Conservation (phyloP, 2,888 invertebrate species). For the Phyllotreta striolata region DNA sequence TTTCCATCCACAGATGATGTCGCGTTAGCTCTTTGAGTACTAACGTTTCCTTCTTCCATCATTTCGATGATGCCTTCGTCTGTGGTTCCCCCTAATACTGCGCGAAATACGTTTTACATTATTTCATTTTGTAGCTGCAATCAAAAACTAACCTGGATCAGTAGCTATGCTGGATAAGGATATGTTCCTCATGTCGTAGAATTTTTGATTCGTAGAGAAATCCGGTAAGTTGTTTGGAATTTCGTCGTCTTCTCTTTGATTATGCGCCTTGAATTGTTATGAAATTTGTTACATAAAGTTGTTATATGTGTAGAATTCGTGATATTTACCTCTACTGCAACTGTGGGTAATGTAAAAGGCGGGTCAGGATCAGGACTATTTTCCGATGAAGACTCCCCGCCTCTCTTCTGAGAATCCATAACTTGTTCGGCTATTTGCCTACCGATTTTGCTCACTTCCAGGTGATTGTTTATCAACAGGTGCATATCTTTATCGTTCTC, state of each 20-base stretch:
- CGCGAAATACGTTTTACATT: background rate
- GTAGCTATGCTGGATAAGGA: conserved; percentile 62
- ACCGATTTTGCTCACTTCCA: conserved; percentile 86
- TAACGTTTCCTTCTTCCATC: conserved; percentile 60
- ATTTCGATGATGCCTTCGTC: conserved; percentile 68
- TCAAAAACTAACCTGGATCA: conserved; percentile 62
- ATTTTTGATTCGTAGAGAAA: conserved; percentile 44
- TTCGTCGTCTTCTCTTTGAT: conserved; percentile 53
- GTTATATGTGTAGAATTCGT: no score
- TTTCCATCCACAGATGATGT: conserved; percentile 72
- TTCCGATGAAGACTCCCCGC: conserved; percentile 64
- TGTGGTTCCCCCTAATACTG: conserved; percentile 52
- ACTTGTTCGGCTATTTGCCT: conserved; percentile 84
- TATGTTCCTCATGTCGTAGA: conserved; percentile 60
- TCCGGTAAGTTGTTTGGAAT: conserved; percentile 47
- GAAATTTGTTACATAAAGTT: no score
- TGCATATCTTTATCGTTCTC: conserved; percentile 72
- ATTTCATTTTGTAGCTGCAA: conserved; percentile 1
- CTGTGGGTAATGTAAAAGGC: conserved; percentile 53
- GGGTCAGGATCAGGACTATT: conserved; percentile 62
- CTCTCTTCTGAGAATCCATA: conserved; percentile 66
- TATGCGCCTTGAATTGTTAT: no score
- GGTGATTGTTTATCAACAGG: conserved; percentile 75
- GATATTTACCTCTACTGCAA: conserved; percentile 52
- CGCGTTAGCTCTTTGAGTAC: conserved; percentile 59